Evolutionary conservation across 2,113 vertebrate species (phyloP).

Genomic region (Diadophis punctatus): DNA sequence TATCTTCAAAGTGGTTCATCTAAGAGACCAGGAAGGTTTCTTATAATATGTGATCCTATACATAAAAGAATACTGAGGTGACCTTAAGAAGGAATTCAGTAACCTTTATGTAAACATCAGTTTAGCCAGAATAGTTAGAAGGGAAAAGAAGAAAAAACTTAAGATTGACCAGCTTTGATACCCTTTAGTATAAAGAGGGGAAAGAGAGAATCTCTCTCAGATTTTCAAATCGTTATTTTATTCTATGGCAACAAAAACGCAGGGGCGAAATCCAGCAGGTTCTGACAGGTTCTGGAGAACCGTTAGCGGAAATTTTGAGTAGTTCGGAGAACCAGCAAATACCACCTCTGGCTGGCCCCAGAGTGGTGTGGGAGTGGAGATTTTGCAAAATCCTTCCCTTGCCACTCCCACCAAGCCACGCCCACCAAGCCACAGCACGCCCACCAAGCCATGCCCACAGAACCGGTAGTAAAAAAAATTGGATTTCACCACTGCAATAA

Average conservation of each 20-base stretch:
- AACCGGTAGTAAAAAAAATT: too few relatives aligned
- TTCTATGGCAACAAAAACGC: neutral
- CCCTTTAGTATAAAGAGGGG: neutral
- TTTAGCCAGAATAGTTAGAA: neutral
- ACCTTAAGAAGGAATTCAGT: neutral
- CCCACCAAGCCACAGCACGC: too few relatives aligned
- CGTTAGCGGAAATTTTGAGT: too few relatives aligned
- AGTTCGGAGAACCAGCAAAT: too few relatives aligned
- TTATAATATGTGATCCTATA: neutral
- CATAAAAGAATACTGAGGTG: neutral
- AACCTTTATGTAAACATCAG: neutral
- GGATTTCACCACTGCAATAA: neutral
- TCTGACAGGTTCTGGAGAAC: too few relatives aligned
- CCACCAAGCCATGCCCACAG: too few relatives aligned
- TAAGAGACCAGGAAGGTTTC: neutral
- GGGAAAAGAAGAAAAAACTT: neutral
- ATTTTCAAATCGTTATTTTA: neutral
- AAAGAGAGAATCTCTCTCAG: neutral
- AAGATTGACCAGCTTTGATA: neutral
- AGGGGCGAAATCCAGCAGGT: too few relatives aligned
- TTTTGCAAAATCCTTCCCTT: too few relatives aligned
- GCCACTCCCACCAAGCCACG: too few relatives aligned
- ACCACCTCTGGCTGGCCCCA: too few relatives aligned
- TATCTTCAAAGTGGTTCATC: neutral
- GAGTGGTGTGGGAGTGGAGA: too few relatives aligned